These are phyloP conservation scores for Pherbina coryleti DNA, from an alignment of 2,888 invertebrate genomes.

Conservation along the genomic window DNA sequence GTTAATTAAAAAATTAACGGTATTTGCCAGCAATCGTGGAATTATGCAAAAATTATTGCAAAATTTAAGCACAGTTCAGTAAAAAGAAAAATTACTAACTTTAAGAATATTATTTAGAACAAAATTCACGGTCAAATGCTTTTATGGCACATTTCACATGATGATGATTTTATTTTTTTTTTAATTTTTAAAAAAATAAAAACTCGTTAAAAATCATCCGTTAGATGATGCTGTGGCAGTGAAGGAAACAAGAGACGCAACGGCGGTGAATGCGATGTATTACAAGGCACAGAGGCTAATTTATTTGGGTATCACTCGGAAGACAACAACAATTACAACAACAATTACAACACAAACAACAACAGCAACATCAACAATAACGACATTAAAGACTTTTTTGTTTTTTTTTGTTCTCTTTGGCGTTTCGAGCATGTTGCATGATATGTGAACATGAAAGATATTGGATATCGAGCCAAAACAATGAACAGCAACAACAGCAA, in stretches of 20 bases:
- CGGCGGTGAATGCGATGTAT: not conserved
- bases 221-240: not conserved
- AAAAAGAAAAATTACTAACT: not conserved
- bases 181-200: not conserved
- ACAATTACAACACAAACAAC: not conserved
- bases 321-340: not conserved
- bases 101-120: not conserved
- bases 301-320: constrained; percentile 29
- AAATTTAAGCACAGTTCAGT: too few relatives aligned
- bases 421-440: constrained; percentile 47
- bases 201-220: not conserved
- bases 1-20: too few relatives aligned
- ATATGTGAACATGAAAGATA: constrained; percentile 47
- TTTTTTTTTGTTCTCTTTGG: constrained; percentile 35
- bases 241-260: not conserved
- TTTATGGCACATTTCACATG: constrained; percentile 8
- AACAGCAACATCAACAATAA: constrained; percentile 23
- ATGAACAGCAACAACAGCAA: constrained; percentile 24
- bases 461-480: constrained; percentile 38
- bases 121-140: constrained; percentile 4
- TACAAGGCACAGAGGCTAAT: constrained; percentile 15
- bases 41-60: too few relatives aligned
- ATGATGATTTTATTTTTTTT: not conserved
- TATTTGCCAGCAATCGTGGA: too few relatives aligned
- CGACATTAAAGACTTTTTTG: constrained; percentile 27